Percentiles rank a stretch among this genome's conserved stretches.
These are phyloP conservation scores for Nyctalus aviator DNA, from an alignment of 2,797 vertebrate genomes.

Conservation along the genomic window DNA sequence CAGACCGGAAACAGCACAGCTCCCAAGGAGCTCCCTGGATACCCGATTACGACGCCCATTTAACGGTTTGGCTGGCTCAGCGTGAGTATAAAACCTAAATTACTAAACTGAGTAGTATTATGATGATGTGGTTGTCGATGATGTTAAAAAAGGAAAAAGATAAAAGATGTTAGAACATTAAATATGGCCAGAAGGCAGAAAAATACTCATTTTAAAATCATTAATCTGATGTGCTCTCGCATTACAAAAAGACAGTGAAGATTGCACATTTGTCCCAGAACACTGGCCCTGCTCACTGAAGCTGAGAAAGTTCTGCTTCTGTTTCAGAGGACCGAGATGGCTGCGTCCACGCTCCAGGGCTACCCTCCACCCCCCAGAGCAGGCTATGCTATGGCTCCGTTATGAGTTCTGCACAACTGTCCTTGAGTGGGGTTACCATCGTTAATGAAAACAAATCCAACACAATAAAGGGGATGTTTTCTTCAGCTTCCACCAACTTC, in stretches of 20 bases:
- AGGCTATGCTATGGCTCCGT: neutral
- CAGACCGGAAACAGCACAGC: neutral
- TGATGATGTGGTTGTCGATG: neutral
- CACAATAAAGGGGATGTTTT: neutral
- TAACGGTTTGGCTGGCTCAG: neutral
- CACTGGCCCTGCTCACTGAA: neutral
- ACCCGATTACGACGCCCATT: constrained; percentile 17
- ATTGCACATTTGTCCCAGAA: constrained; percentile 24
- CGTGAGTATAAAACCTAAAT: constrained; percentile 50
- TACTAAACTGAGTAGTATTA: constrained; percentile 18
- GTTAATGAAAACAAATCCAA: neutral
- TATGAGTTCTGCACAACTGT: neutral
- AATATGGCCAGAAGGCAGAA: constrained; percentile 74
- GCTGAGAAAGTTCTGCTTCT: neutral
- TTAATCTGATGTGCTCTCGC: constrained; percentile 69
- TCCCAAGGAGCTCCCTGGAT: constrained; percentile 33
- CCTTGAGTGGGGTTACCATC: neutral
- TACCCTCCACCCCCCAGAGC: neutral
- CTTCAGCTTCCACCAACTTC: neutral
- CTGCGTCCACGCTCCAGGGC: neutral
- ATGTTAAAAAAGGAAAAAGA: neutral
- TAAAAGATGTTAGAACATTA: constrained; percentile 52
- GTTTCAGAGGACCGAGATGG: neutral
- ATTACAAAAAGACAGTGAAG: constrained; percentile 55
- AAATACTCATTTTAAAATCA: constrained; percentile 75